Base-by-base conservation (phyloP, 2,113 vertebrate genomes). In the Vulpes ferrilata region DNA sequence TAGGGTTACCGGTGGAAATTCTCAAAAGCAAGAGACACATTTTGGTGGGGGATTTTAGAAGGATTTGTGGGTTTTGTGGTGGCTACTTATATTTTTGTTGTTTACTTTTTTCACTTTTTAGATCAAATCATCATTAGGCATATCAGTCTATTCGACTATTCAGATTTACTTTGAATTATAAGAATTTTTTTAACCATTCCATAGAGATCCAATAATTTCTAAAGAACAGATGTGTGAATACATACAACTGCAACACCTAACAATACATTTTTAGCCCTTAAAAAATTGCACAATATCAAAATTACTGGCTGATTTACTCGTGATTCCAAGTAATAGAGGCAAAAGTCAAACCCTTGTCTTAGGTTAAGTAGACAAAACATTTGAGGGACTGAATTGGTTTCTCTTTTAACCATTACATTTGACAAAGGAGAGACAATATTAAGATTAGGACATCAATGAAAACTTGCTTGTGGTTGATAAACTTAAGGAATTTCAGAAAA, bases 51-150 rank as follows among this genome's bases (percentile, higher is more conserved):
- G 35, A 79, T 71, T 93, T 88, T 43, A 80, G 57, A 88, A 93
- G 17, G 55, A 96, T 76, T 81, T 76, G 3, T 80, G 32, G 22
- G 2, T 8, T 74, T 84, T 53, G 20, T 87, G 35, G 27, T 81
- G 11, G 25, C 88, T 32, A 13, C 76, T 93, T 81, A 88, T 32
- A 74, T 85, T 93, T 93, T 91, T 38, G 10, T 76, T 95, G 0
- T 78, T 84, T 80, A 53, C 30, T 95, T 85, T 90, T 85, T 90
- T 85, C 17, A 81, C 32, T 82, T 96, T 90, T 95, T 87, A 85
- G 51, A 60, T 78, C 67, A 87, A 95, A 55, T 5, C 4, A 59
- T 83, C 30, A 60, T 84, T 84, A 88, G 19, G 69, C 23, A 62
- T 38, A 73, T 7, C 25, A 64, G 20, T 88, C 65, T 96, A 69